phyloP scores from a whole-genome alignment of 2,888 invertebrate species.

The Megastigmus dorsalis region DNA sequence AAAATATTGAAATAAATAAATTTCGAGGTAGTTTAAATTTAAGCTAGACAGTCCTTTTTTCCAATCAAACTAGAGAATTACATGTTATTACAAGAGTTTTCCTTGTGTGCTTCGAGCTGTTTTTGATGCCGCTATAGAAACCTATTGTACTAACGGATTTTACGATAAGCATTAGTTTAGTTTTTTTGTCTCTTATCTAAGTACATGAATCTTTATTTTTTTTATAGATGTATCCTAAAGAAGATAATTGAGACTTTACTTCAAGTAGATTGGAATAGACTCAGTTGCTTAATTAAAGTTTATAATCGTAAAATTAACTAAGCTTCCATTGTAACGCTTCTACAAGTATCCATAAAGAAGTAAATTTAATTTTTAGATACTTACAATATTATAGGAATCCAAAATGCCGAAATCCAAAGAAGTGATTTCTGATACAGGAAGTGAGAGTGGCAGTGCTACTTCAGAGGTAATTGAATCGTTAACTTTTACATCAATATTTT shows the following conservation, averaged over 20 bases:
- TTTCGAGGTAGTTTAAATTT: background rate
- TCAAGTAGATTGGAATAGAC: too few species aligned
- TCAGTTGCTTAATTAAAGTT: too few species aligned
- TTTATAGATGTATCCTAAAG: too few species aligned
- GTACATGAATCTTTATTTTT: background rate
- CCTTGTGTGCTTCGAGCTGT: background rate
- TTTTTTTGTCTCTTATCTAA: background rate
- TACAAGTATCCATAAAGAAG: background rate
- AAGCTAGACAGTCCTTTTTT: background rate
- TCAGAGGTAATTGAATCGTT: conserved; percentile 51
- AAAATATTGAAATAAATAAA: background rate
- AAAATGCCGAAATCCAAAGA: conserved; percentile 71
- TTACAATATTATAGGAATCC: background rate
- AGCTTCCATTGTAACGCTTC: background rate
- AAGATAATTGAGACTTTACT: too few species aligned
- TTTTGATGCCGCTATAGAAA: background rate
- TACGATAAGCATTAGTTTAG: background rate
- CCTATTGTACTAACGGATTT: background rate
- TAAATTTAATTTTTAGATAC: background rate
- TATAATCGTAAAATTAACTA: too few species aligned
- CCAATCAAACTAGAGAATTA: too few species aligned
- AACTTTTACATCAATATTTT: conserved; percentile 2
- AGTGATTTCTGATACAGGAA: conserved; percentile 59
- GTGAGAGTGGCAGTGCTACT: conserved; percentile 61
- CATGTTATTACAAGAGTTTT: too few species aligned